Percentiles rank a stretch among this genome's conserved stretches.
Conservation (phyloP, 2,113 vertebrate species). For the Gallinago media region DNA sequence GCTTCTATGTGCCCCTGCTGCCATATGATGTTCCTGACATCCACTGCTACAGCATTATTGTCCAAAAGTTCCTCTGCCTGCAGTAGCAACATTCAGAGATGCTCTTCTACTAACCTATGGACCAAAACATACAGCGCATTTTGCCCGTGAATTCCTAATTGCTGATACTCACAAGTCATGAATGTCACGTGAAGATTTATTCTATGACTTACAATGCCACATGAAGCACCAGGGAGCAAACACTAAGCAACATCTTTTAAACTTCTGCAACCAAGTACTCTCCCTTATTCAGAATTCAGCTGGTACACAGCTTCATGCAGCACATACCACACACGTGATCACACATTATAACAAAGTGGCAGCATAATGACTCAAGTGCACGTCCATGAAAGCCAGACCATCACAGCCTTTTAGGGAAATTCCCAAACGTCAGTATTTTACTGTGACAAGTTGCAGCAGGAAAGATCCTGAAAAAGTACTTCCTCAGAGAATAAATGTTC, state of each 20-base stretch:
- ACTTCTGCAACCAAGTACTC: not conserved
- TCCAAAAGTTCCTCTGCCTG: not conserved
- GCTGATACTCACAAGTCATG: not conserved
- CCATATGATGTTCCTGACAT: not conserved
- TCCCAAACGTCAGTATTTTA: not conserved
- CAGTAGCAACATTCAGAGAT: not conserved
- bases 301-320: not conserved
- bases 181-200: not conserved
- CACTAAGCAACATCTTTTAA: not conserved
- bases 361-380: not conserved
- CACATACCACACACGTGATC: not conserved
- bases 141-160: not conserved
- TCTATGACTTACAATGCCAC: not conserved
- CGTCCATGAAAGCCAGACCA: not conserved
- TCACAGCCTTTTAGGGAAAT: not conserved
- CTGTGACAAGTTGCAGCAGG: not conserved
- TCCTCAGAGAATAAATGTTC: not conserved
- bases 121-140: not conserved
- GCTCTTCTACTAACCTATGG: not conserved
- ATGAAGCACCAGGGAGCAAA: not conserved
- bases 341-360: not conserved
- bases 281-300: not conserved
- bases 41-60: not conserved
- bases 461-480: not conserved
- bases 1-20: not conserved